Evolutionary conservation across 2,113 vertebrate genomes (phyloP).

Genomic region (Chlamydotis undulata): DNA sequence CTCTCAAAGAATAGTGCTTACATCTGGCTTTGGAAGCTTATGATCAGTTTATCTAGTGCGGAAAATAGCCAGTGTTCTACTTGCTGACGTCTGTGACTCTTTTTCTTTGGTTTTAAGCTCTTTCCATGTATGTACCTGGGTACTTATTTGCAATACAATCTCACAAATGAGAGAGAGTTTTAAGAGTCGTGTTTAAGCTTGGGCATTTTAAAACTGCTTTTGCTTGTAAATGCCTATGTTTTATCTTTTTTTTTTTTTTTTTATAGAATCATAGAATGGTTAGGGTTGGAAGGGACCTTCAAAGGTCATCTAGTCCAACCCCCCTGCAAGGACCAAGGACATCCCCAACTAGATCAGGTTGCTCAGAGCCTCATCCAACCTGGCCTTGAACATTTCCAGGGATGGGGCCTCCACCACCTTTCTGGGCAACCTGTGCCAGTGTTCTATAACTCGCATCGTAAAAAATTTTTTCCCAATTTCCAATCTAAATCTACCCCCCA

Average conservation of each 20-base stretch:
- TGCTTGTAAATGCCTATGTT: accelerated
- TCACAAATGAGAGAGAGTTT: neutral
- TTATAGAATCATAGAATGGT: neutral
- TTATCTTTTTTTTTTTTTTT: neutral
- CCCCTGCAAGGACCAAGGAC: too few species aligned
- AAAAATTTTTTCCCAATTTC: too few species aligned
- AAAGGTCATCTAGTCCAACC: too few species aligned
- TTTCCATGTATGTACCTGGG: neutral
- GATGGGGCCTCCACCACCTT: too few species aligned
- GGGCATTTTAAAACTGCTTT: neutral
- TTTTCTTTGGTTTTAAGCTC: neutral
- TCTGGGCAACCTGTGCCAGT: too few species aligned
- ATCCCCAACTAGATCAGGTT: too few species aligned
- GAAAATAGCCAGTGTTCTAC: neutral
- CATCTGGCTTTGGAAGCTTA: neutral
- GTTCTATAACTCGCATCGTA: too few species aligned
- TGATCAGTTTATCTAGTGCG: neutral
- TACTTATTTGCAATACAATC: neutral
- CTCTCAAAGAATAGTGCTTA: neutral
- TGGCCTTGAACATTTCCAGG: too few species aligned
- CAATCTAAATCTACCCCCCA: too few species aligned
- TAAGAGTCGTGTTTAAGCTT: neutral
- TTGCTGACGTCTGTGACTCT: neutral
- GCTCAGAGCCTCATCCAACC: too few species aligned
- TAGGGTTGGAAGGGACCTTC: too few species aligned